A percentile compares a stretch with the other conserved stretches of the same genome.
These are phyloP conservation scores for Brachirus orientalis DNA, from an alignment of 2,113 vertebrate species.

Conservation along the genomic window DNA sequence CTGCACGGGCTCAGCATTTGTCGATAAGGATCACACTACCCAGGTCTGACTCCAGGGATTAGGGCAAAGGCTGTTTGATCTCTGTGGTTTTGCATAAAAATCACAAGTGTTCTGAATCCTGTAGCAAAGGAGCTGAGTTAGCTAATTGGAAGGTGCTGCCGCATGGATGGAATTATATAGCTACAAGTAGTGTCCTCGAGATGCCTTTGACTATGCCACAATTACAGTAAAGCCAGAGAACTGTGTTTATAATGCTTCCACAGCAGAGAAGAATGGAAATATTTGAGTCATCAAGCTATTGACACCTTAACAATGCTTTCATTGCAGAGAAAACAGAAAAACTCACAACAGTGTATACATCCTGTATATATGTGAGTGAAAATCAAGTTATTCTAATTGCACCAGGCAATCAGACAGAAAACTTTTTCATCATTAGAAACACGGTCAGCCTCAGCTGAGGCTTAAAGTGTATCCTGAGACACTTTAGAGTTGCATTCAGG, in stretches of 20 bases:
- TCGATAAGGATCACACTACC: constrained; percentile 79
- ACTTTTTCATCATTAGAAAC: constrained; percentile 40
- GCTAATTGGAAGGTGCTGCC: constrained; percentile 63
- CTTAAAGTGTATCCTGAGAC: constrained; percentile 34
- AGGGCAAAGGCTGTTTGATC: constrained; percentile 75
- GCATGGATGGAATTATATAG: constrained; percentile 36
- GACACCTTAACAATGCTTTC: constrained; percentile 29
- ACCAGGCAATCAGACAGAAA: constrained; percentile 57
- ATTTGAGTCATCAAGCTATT: constrained; percentile 20
- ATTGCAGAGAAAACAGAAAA: constrained; percentile 19
- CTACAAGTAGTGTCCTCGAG: constrained; percentile 53
- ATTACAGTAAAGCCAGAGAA: constrained; percentile 53
- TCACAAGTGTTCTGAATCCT: constrained; percentile 56
- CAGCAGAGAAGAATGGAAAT: constrained; percentile 8
- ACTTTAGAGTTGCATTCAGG: constrained; percentile 30
- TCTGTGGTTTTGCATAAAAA: constrained; percentile 68
- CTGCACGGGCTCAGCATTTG: constrained; percentile 47
- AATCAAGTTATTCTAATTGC: constrained; percentile 6
- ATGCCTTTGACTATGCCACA: constrained; percentile 63
- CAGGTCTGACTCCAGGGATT: constrained; percentile 72
- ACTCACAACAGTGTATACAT: neutral
- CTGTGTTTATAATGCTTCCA: constrained; percentile 50
- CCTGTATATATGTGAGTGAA: neutral
- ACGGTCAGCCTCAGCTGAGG: constrained; percentile 1
- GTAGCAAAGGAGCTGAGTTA: constrained; percentile 66